Evolutionary conservation across 2,797 vertebrate genomes (phyloP).

Genomic region (Microhierax caerulescens): DNA sequence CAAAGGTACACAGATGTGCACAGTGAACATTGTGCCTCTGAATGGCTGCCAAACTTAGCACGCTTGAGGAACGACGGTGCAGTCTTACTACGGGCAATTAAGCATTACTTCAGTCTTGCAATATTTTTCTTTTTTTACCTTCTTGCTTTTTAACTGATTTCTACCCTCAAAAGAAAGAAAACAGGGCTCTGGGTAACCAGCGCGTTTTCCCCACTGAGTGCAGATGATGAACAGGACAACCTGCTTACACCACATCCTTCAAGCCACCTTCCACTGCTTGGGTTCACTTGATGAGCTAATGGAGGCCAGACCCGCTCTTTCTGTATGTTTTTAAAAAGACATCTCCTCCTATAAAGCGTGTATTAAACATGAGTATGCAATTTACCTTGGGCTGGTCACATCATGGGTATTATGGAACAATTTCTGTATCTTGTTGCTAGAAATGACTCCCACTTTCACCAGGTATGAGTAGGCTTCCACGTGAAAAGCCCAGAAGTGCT

Average conservation of each 20-base stretch:
- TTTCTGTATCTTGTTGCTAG: constrained; percentile 89
- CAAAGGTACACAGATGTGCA: neutral
- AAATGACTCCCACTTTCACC: constrained; percentile 94
- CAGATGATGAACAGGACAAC: neutral
- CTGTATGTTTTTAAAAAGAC: neutral
- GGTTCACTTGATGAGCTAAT: neutral
- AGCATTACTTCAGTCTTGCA: neutral
- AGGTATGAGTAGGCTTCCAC: constrained; percentile 91
- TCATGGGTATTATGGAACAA: constrained; percentile 93
- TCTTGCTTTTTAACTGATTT: neutral
- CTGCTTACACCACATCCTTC: neutral
- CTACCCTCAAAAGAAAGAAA: neutral
- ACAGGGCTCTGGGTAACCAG: neutral
- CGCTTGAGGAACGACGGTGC: neutral
- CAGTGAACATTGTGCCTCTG: neutral
- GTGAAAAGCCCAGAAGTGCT: constrained; percentile 93
- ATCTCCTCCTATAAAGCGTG: neutral
- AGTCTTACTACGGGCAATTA: neutral
- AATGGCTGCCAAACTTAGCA: neutral
- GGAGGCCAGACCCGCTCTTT: neutral
- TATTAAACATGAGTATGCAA: neutral
- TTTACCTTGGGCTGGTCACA: constrained; percentile 90
- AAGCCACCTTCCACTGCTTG: neutral
- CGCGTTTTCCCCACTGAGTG: neutral
- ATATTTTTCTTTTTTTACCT: neutral